Base-by-base conservation (phyloP, 2,888 invertebrate species). In the Hydraecia micacea region DNA sequence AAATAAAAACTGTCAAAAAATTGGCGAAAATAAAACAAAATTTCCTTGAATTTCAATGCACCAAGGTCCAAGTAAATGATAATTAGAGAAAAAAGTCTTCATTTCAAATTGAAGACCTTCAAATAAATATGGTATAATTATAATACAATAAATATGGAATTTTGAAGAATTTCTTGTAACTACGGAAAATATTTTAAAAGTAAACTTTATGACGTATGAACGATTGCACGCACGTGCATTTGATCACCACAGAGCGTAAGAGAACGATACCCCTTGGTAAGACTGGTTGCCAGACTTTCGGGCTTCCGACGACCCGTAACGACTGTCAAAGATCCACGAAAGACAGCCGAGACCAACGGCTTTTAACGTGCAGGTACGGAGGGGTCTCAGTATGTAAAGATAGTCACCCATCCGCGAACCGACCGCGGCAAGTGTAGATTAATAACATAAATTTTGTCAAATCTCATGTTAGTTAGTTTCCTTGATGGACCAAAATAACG, bases 11-110 rank as follows among this genome's bases (percentile, higher is more conserved):
- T 2, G 6, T 18, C 28, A 21, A 36, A 18, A 62, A 36, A 58
- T 4, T 11, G 8, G 15, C 21, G 3, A 39, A 42, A 42, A 49
- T 25, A 46, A 71, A 58, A 36, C 52, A 2, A 2, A 32, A 66
- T 60, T 73, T 60, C 36, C 73, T 60, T 80, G 60, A 80, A 52
- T 73, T 42, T 46, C 25, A 15, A 78, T 52, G 18, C 79, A 79
- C 13, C 65, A 72, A 79, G 58, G 72, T 49, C 32, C 0, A 9
- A 63, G 18, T 62, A 65, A 49, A 32, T 42, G 36, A 28, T 28
- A 65, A 60, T 79, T 55, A 36, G 67, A 73, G n/a, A 80, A 60
- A 80, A 62, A 1, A 46, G 39, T 67, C 28, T 68, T 68, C 25
- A 21, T 55, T 55, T 28, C 9, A 28, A 66, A 36, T 55, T 36